phyloP scores from a whole-genome alignment of 2,888 invertebrate species.

The Drymonia ruficornis region DNA sequence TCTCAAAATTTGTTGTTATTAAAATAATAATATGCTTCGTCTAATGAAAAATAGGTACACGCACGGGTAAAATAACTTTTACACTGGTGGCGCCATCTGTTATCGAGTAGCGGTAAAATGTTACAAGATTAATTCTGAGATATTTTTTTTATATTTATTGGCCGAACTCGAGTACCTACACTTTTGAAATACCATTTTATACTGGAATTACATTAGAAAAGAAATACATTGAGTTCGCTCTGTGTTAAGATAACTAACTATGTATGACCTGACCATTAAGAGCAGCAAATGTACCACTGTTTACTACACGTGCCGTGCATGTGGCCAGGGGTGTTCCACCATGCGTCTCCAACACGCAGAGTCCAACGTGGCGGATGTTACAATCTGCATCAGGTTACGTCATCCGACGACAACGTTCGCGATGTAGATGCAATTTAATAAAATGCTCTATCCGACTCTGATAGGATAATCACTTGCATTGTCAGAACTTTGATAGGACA shows the following conservation, averaged over 20 bases:
- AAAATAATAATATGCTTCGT: not conserved
- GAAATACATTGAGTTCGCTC: no score
- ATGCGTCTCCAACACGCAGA: conserved; percentile 12
- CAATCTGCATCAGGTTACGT: conserved; percentile 14
- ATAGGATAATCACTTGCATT: no score
- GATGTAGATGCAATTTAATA: not conserved
- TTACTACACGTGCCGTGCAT: conserved; percentile 9
- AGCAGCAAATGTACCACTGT: no score
- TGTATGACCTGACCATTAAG: no score
- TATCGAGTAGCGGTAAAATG: conserved; percentile 50
- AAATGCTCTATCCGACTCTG: not conserved
- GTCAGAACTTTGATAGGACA: no score
- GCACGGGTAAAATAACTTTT: not conserved
- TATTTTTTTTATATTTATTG: no score
- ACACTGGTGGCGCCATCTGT: conserved; percentile 59
- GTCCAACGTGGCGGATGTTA: conserved; percentile 15
- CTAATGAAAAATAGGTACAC: not conserved
- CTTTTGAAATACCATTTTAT: no score
- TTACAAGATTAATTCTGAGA: no score
- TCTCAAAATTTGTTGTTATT: no score
- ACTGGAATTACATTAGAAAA: no score
- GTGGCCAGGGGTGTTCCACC: conserved; percentile 5
- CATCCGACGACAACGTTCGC: not conserved
- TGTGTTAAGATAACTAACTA: no score
- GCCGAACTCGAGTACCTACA: no score